A percentile compares a stretch with the other conserved stretches of the same genome.
Conservation (phyloP, 1,140 invertebrate species). For the Parapsyche elsis region DNA sequence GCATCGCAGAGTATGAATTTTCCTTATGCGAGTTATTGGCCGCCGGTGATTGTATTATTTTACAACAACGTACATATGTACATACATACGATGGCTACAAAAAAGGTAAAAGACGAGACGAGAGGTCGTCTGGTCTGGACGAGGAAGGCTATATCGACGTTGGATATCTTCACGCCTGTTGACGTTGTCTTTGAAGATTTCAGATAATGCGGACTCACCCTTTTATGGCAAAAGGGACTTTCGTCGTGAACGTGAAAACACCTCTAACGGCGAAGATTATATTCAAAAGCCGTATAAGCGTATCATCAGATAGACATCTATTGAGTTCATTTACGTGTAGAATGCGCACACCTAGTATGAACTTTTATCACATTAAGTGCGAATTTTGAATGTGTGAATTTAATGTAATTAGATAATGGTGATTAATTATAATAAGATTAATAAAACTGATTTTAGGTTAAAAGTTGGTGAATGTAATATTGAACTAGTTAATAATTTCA, state of each 20-base stretch:
- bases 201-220: neutral
- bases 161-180: conserved; percentile 35
- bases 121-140: neutral
- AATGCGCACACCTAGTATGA: too few relatives aligned
- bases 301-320: too few relatives aligned
- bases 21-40: neutral
- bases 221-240: neutral
- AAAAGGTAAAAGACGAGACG: conserved; percentile 9
- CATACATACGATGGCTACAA: neutral
- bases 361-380: too few relatives aligned
- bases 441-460: too few relatives aligned
- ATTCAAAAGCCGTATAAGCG: too few relatives aligned
- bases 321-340: too few relatives aligned
- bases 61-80: neutral
- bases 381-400: too few relatives aligned
- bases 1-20: neutral
- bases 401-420: too few relatives aligned
- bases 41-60: neutral
- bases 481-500: too few relatives aligned
- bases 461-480: too few relatives aligned
- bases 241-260: neutral
- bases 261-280: too few relatives aligned
- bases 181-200: neutral
- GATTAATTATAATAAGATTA: too few relatives aligned
- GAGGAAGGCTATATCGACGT: neutral